Conservation (phyloP, 2,113 vertebrate genomes). For the Sinocyclocheilus anophthalmus region DNA sequence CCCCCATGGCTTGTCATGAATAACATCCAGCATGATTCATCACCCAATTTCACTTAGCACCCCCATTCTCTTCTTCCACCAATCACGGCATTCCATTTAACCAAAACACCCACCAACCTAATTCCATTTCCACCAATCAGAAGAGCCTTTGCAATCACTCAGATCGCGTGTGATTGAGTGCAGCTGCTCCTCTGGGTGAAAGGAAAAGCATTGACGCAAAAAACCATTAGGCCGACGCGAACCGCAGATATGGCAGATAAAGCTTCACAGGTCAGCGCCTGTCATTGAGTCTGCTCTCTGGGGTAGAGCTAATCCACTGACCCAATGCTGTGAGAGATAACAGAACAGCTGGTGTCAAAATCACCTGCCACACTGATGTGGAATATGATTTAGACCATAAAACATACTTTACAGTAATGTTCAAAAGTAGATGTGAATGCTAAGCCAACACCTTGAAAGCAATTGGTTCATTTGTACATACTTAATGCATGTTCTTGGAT, state of each 20-base stretch:
- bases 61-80: slow-evolving; percentile 51
- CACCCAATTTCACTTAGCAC: slow-evolving; percentile 65
- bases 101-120: slow-evolving; percentile 41
- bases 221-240: slow-evolving; percentile 36
- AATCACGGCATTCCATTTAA: slow-evolving; percentile 53
- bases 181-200: slow-evolving; percentile 43
- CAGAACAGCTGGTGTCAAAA: slow-evolving; percentile 26
- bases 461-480: not conserved
- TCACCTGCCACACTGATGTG: slow-evolving; percentile 44
- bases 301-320: slow-evolving; percentile 49
- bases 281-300: slow-evolving; percentile 41
- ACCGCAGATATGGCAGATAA: slow-evolving; percentile 30
- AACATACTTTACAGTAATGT: not conserved
- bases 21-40: slow-evolving; percentile 60
- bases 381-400: slow-evolving; percentile 23
- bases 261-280: slow-evolving; percentile 46
- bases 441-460: not conserved
- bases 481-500: not conserved
- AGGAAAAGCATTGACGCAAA: slow-evolving; percentile 32
- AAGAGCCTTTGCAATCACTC: slow-evolving; percentile 55
- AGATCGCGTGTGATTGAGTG: slow-evolving; percentile 52
- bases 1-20: slow-evolving; percentile 59
- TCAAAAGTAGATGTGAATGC: not conserved
- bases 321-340: slow-evolving; percentile 30
- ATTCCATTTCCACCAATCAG: slow-evolving; percentile 47